These are phyloP conservation scores for Mugil cephalus DNA, from an alignment of 2,113 vertebrate genomes.

Conservation along the genomic window DNA sequence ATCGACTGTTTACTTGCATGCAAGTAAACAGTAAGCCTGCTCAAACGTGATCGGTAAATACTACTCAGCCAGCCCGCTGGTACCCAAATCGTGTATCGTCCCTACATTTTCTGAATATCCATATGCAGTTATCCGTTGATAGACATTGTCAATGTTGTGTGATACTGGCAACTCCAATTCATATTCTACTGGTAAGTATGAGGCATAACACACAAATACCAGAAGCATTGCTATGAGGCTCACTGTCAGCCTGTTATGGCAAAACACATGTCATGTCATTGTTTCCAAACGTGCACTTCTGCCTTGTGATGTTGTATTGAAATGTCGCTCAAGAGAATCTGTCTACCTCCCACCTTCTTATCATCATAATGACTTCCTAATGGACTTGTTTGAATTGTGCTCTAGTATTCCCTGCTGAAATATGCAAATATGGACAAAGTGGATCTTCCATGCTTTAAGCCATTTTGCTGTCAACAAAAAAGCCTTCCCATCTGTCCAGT, in stretches of 20 bases:
- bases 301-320: slow-evolving; percentile 44
- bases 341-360: slow-evolving; percentile 43
- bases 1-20: no score
- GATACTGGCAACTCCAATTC: slow-evolving; percentile 4
- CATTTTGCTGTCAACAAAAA: slow-evolving; percentile 45
- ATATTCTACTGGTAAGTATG: slow-evolving; percentile 6
- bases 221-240: slow-evolving; percentile 7
- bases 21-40: no score
- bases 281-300: slow-evolving; percentile 29
- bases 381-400: slow-evolving; percentile 58
- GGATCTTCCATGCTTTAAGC: slow-evolving; percentile 18
- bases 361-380: slow-evolving; percentile 59
- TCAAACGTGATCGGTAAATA: no score
- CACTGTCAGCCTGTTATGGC: slow-evolving; percentile 4
- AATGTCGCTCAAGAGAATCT: slow-evolving; percentile 25
- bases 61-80: no score
- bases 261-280: neutral
- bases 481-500: slow-evolving; percentile 19
- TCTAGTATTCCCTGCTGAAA: slow-evolving; percentile 36
- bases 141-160: neutral
- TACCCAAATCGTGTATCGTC: no score
- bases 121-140: no score
- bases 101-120: no score
- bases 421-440: slow-evolving; percentile 39
- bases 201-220: slow-evolving; percentile 18